Percentiles rank a stretch among this genome's conserved stretches.
Evolutionary conservation across 2,113 vertebrate species (phyloP).

Genomic region (Callionymus lyra): DNA sequence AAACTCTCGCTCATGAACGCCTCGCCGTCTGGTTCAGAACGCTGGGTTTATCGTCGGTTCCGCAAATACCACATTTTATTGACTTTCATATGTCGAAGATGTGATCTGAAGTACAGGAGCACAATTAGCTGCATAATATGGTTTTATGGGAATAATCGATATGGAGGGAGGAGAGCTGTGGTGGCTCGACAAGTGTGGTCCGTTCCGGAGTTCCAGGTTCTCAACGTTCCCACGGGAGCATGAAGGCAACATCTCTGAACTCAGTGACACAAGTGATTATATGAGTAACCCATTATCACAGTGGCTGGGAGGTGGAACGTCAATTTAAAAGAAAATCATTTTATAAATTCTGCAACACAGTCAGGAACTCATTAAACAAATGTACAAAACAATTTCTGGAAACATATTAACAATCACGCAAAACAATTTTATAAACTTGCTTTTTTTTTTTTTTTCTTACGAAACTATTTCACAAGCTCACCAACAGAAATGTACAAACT

Average conservation of each 20-base stretch:
- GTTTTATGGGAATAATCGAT: slow-evolving; percentile 56
- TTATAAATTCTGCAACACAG: no score
- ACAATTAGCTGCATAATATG: slow-evolving; percentile 51
- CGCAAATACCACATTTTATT: slow-evolving; percentile 62
- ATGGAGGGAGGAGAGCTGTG: slow-evolving; percentile 33
- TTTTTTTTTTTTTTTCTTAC: no score
- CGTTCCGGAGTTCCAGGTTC: slow-evolving; percentile 25
- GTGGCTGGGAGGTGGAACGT: no score
- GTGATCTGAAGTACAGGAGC: slow-evolving; percentile 51
- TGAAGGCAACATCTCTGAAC: slow-evolving; percentile 42
- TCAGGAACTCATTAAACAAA: no score
- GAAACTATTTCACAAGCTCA: no score
- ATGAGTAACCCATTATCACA: no score
- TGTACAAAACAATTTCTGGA: no score
- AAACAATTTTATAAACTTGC: no score
- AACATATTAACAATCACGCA: no score
- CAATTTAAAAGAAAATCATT: no score
- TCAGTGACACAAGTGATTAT: slow-evolving; percentile 27
- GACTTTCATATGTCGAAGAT: slow-evolving; percentile 44
- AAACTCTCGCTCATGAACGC: slow-evolving; percentile 24
- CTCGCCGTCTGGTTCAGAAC: slow-evolving; percentile 17
- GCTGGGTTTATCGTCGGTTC: slow-evolving; percentile 38
- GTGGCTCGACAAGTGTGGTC: slow-evolving; percentile 76
- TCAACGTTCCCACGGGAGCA: slow-evolving; percentile 39
- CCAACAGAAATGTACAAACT: not conserved